Conservation (phyloP, 1,140 invertebrate species). For the Pseudomyrmex pallidus region DNA sequence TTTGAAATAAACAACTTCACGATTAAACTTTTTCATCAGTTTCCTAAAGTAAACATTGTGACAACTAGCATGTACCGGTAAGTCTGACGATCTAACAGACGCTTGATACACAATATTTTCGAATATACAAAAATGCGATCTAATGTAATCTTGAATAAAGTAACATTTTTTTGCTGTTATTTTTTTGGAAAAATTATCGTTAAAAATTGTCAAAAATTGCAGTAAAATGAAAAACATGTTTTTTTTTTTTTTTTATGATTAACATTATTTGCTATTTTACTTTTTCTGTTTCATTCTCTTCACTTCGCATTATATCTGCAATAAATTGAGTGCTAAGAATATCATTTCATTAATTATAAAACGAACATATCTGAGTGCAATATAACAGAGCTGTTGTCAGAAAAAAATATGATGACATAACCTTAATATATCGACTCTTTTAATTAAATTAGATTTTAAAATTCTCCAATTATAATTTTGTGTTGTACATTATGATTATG, state of each 20-base stretch:
- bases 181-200: neutral
- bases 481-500: no score
- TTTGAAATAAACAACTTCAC: neutral
- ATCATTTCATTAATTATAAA: slow-evolving; percentile 28
- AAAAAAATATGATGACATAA: slow-evolving; percentile 8
- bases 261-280: neutral
- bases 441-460: no score
- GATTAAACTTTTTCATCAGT: neutral
- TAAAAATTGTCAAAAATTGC: neutral
- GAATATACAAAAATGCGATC: neutral
- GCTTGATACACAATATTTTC: neutral
- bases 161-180: slow-evolving; percentile 25
- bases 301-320: neutral
- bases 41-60: neutral
- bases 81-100: neutral
- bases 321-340: slow-evolving; percentile 37
- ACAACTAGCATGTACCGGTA: neutral
- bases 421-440: neutral
- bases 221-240: slow-evolving; percentile 28
- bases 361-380: neutral
- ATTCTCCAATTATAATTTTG: no score
- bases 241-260: slow-evolving; percentile 7
- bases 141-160: slow-evolving; percentile 21
- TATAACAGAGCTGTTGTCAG: slow-evolving; percentile 24
- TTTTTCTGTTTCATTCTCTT: neutral